phyloP scores from a whole-genome alignment of 2,113 vertebrate genomes.

The Phoxinus phoxinus region DNA sequence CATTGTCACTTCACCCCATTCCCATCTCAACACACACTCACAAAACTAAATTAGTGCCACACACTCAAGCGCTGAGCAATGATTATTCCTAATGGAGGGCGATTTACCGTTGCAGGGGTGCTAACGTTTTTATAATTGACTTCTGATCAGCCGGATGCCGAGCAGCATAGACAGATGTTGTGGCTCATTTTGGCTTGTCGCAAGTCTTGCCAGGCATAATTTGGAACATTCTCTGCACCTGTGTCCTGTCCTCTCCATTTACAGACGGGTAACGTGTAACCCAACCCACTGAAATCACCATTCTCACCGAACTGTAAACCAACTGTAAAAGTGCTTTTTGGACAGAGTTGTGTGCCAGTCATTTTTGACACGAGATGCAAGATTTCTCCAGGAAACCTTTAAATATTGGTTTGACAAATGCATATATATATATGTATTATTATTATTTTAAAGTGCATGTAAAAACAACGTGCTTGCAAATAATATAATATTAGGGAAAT shows the following conservation, averaged over 20 bases:
- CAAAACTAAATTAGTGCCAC: constrained; percentile 50
- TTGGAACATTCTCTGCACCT: constrained; percentile 50
- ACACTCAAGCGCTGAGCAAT: constrained; percentile 47
- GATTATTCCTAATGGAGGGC: constrained; percentile 62
- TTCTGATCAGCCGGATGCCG: constrained; percentile 47
- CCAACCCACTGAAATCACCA: background rate
- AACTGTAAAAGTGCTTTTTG: background rate
- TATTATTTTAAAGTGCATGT: too few species aligned
- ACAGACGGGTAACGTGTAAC: background rate
- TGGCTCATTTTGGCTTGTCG: constrained; percentile 51
- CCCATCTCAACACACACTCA: background rate
- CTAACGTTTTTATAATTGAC: constrained; percentile 61
- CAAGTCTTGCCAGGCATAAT: constrained; percentile 48
- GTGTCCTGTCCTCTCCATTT: constrained; percentile 45
- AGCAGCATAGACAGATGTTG: constrained; percentile 56
- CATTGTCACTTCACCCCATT: constrained; percentile 5
- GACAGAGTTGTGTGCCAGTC: background rate
- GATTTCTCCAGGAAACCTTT: background rate
- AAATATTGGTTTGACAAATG: background rate
- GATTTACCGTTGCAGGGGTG: constrained; percentile 53
- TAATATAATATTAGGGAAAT: too few species aligned
- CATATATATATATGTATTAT: too few species aligned
- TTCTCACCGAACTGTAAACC: background rate
- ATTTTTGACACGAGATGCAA: background rate
- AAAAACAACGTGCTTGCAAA: too few species aligned